Base-by-base conservation (phyloP, 2,888 invertebrate genomes). In the Epirrita christyi region DNA sequence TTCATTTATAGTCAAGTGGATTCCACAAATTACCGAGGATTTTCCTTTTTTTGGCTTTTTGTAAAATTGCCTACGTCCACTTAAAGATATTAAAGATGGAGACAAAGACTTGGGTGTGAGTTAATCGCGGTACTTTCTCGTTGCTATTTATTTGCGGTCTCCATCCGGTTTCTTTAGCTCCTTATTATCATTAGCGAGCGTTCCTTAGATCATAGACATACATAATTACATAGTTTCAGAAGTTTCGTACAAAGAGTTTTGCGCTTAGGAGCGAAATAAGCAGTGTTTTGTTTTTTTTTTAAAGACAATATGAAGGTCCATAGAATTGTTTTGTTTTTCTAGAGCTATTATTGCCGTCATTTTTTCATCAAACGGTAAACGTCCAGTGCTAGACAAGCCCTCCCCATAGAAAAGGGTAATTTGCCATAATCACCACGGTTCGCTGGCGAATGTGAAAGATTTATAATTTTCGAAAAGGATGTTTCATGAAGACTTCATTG, bases 11-110 rank as follows among this genome's bases (percentile, higher is more conserved):
- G 76, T 72, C 74, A 72, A 85, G 83, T 81, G 80, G 80, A 78
- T 77, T 75, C 86, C 86, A 80, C 86, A 86, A 89, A 88, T 88
- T 86, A 85, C 86, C 66, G 61, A 61, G 78, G 81, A 83, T 85
- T 85, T 79, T 70, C 74, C 72, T 75, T 78, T 80, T 80, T 82
- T 82, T 71, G 74, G 83, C 88, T 86, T 83, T 88, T 82, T 84
- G 77, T 83, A 82, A 86, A 88, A 89, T 88, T 88, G 83, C 84
- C 81, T 76, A 81, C 82, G 84, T 86, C 83, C 89, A 89, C 89
- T 90, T 89, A 85, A 79, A 77, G 78, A 88, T 88, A 89, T 90
- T 89, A 89, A 86, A 87, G 77, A 64, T 66, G 66, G 80, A 84
- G 85, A 87, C 84, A 83, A 81, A 80, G 76, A 73, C 71, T 73